Conservation (phyloP, 2,888 invertebrate species). For the Neoascia interrupta region DNA sequence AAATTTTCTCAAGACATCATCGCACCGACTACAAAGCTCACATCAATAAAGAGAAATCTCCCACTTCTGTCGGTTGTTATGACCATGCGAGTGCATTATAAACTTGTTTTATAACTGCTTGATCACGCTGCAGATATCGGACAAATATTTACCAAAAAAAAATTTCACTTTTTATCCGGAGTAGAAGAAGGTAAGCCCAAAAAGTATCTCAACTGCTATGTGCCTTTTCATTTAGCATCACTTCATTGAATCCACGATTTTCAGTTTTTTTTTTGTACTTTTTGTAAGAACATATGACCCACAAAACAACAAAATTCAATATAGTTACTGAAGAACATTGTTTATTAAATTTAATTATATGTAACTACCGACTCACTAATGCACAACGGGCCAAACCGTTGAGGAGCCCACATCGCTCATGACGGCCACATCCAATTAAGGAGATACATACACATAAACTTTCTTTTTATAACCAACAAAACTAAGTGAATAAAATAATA, state of each 20-base stretch:
- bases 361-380: slow-evolving; percentile 48
- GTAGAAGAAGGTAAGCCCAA: background rate
- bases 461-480: slow-evolving; percentile 49
- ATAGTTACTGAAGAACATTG: slow-evolving; percentile 37
- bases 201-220: background rate
- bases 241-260: background rate
- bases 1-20: slow-evolving; percentile 8
- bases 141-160: slow-evolving; percentile 6
- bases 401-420: slow-evolving; percentile 1
- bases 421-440: slow-evolving; percentile 41
- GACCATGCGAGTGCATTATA: background rate
- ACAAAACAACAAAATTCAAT: slow-evolving; percentile 21
- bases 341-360: slow-evolving; percentile 45
- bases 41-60: slow-evolving; percentile 21
- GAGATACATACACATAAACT: slow-evolving; percentile 45
- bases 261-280: background rate
- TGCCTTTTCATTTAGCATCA: background rate
- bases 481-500: slow-evolving; percentile 7
- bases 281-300: slow-evolving; percentile 54
- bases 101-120: slow-evolving; percentile 1
- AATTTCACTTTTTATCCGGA: slow-evolving; percentile 45
- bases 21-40: background rate
- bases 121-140: background rate
- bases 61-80: background rate
- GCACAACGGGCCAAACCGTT: slow-evolving; percentile 7